Percentiles rank a stretch among this genome's conserved stretches.
phyloP scores from a whole-genome alignment of 2,113 vertebrate genomes.

The Oreocharis arfaki region DNA sequence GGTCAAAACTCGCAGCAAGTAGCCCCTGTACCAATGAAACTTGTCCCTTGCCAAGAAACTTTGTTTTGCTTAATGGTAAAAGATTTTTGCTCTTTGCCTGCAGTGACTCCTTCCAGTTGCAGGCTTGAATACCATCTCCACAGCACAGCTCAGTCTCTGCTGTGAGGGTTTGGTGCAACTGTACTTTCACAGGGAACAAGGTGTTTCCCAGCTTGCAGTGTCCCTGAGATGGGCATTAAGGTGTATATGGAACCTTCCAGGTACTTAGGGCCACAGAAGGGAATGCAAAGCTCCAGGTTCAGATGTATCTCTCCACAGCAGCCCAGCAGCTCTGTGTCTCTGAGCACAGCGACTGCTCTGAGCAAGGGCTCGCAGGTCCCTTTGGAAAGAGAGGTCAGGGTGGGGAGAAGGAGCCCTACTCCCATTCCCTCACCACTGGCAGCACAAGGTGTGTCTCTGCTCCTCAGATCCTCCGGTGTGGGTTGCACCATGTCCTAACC shows the following conservation, averaged over 20 bases:
- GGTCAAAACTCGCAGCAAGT: background rate
- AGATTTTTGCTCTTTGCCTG: background rate
- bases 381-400: background rate
- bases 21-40: fast-evolving
- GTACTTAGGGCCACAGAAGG: background rate
- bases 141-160: fast-evolving
- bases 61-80: background rate
- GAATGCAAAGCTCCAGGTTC: background rate
- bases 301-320: background rate
- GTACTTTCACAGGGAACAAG: background rate
- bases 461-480: background rate
- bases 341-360: fast-evolving
- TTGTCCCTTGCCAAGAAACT: background rate
- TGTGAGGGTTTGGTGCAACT: background rate
- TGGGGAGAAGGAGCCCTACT: background rate
- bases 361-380: background rate
- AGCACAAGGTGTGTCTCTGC: fast-evolving
- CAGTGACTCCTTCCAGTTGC: background rate
- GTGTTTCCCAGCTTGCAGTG: background rate
- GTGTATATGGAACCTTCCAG: background rate
- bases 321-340: background rate
- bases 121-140: background rate
- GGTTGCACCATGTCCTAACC: background rate
- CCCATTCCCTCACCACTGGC: background rate
- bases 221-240: background rate